These are phyloP conservation scores for Seriola dumerili DNA, from an alignment of 2,113 vertebrate species.

Conservation along the genomic window DNA sequence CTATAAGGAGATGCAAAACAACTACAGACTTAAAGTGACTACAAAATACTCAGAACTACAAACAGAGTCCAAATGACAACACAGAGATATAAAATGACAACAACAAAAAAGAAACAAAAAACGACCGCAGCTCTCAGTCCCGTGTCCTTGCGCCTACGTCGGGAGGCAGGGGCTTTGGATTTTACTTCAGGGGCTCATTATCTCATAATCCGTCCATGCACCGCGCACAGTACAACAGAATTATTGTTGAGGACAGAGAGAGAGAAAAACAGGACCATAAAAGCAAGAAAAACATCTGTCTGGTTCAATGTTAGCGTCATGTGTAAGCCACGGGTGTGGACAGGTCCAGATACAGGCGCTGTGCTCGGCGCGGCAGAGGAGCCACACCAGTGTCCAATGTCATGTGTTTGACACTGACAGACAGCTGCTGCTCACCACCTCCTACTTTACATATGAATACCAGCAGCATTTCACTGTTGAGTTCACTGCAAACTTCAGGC, in stretches of 20 bases:
- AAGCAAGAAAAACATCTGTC: not conserved
- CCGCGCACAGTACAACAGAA: not conserved
- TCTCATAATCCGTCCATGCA: not conserved
- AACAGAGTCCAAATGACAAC: no score
- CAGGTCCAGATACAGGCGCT: not conserved
- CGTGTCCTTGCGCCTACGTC: not conserved
- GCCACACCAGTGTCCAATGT: constrained; percentile 25
- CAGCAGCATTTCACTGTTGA: not conserved
- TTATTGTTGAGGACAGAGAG: not conserved
- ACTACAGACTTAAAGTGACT: no score
- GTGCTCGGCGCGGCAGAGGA: constrained; percentile 5
- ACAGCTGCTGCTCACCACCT: constrained; percentile 43
- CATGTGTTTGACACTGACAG: constrained; percentile 57
- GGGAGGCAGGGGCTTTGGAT: no score
- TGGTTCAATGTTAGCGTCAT: not conserved
- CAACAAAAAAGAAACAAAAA: no score
- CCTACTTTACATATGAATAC: not conserved
- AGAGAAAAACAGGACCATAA: not conserved
- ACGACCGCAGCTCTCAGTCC: not conserved
- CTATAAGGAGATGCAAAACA: no score
- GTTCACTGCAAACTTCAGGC: not conserved
- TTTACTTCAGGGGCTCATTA: not conserved
- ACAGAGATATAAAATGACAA: no score
- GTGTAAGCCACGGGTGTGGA: no score
- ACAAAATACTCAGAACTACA: no score